Conservation (phyloP, 2,888 invertebrate genomes). For the Ormyrus nitidulus region DNA sequence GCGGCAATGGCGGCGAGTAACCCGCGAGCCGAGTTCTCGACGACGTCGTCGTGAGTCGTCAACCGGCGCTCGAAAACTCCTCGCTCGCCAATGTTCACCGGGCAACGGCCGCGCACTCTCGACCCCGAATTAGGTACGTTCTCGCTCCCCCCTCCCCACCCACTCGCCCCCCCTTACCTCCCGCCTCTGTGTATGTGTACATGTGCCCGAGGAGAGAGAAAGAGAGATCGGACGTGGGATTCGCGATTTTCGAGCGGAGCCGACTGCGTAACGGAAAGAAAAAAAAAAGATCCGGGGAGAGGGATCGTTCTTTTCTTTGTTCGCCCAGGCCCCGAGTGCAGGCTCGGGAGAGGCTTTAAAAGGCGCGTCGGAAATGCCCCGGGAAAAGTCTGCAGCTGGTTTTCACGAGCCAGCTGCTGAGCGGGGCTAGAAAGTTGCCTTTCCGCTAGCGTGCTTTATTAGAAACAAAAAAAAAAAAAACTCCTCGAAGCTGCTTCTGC, state of each 20-base stretch:
- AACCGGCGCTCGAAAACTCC: constrained; percentile 8
- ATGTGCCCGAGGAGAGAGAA: neutral
- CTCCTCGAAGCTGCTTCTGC: too few relatives aligned
- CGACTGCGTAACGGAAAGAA: too few relatives aligned
- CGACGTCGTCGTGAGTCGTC: constrained; percentile 17
- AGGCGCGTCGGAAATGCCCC: too few relatives aligned
- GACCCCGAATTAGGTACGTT: constrained; percentile 54
- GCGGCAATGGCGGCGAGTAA: constrained; percentile 46
- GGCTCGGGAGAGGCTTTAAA: too few relatives aligned
- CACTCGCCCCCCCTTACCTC: neutral
- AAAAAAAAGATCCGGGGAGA: too few relatives aligned
- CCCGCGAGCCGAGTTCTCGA: neutral
- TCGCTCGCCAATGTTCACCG: constrained; percentile 50
- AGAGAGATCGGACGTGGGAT: neutral
- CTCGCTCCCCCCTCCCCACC: neutral
- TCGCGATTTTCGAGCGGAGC: too few relatives aligned
- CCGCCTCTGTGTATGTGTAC: neutral
- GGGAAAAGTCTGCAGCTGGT: too few relatives aligned
- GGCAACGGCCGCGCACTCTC: constrained; percentile 47
- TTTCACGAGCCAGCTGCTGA: too few relatives aligned
- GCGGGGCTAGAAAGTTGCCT: too few relatives aligned
- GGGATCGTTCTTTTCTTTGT: constrained; percentile 38
- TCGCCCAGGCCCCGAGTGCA: neutral
- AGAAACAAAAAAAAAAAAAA: too few relatives aligned
- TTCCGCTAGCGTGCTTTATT: too few relatives aligned